Evolutionary conservation across 2,113 vertebrate genomes (phyloP).

Genomic region (Phaethornis superciliosus): DNA sequence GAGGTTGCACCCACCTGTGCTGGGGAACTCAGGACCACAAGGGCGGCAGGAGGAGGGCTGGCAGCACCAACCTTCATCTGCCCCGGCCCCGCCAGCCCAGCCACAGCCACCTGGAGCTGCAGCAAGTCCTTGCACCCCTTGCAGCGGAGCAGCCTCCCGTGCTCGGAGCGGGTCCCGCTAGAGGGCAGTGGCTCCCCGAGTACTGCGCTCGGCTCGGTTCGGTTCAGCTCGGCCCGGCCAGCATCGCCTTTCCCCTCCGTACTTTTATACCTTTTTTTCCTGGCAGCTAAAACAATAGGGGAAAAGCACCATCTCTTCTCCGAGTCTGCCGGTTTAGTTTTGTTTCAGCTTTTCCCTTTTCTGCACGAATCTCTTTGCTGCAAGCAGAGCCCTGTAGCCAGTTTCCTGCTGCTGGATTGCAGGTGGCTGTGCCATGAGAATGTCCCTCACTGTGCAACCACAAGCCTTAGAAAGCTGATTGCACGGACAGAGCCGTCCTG

Average conservation of each 20-base stretch:
- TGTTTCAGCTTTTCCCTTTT: neutral
- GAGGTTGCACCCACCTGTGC: neutral
- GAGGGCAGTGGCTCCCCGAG: conserved; percentile 2
- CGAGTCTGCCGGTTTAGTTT: neutral
- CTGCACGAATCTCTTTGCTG: neutral
- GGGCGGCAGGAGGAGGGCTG: neutral
- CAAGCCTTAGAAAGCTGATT: neutral
- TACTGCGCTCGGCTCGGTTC: neutral
- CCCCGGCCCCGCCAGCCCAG: neutral
- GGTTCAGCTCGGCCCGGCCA: neutral
- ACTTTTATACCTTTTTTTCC: fast-evolving
- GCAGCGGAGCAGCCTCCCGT: fast-evolving
- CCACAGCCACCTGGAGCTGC: neutral
- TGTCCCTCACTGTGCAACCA: fast-evolving
- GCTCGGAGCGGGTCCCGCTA: neutral
- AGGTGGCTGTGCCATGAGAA: fast-evolving
- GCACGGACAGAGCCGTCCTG: neutral
- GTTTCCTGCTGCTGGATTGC: neutral
- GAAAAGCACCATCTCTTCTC: neutral
- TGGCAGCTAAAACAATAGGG: neutral
- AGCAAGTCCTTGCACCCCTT: fast-evolving
- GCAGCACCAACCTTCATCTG: neutral
- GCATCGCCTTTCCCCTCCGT: neutral
- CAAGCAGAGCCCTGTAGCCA: neutral
- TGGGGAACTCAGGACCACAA: neutral